Base-by-base conservation (phyloP, 2,888 invertebrate species). In the Machimus rusticus region DNA sequence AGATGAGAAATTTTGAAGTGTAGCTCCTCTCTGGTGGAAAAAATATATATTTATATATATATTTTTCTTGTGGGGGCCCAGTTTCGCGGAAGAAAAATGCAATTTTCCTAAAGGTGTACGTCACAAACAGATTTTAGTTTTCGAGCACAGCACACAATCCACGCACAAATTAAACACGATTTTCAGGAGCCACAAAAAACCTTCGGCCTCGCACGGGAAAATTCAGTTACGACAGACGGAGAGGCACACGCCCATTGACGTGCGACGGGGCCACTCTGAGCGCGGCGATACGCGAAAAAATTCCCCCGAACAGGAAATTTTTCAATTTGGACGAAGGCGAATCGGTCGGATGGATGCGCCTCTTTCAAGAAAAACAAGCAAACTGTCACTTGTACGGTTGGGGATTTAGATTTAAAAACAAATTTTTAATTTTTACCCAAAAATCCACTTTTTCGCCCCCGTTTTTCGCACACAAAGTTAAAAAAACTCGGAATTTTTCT, bases 201-300 rank as follows among this genome's bases (percentile, higher is more conserved):
- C 66, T 28, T 19, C 23, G 9, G 66, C 43, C 14, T 66, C 66
- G 28, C 66, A 66, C 66, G 66, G 66, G 4, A 82, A 82, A 82
- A 82, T 55, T 81, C 82, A 82, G 82, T 82, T 82, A 82, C 57
- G 37, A 82, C 46, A 81, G 37, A 37, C 79, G 16, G 31, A 23
- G 66, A 66, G 46, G 85, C 85, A 85, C 74, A 85, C 85, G 85
- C 85, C 85, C 85, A 85, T 85, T 85, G 85, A 85, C 85, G 46
- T 85, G n/a, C 74, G 74, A 51, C 51, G 66, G 57, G 66, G 66
- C 66, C 28, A 66, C 66, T 66, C 6, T 39, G 74, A 28, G 66
- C 23, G 66, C 23, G 66, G 66, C 3, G 66, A 66, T 66, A 74
- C 39, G 23, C 28, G 28, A 43, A 16, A 14, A 74, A 85, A 46